Evolutionary conservation across 1,140 invertebrate species (phyloP), one percentile per base, ranked within the genome.

Genomic region (Aphidius gifuensis): DNA sequence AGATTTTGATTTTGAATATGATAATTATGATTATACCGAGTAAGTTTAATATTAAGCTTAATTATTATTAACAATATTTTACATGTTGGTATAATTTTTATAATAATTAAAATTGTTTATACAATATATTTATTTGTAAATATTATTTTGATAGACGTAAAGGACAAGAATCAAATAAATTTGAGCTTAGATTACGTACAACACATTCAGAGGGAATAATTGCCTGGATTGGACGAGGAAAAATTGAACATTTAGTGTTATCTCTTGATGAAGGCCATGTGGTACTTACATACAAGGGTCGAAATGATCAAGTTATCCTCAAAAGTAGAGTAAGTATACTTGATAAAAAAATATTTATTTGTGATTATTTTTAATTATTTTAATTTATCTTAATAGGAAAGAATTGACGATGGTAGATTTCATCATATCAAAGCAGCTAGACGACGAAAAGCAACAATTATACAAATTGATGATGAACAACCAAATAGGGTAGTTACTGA

Each of bases 91-190:
- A 2, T 46, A 55, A 43, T 16, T 16, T 16, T 16, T 16, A 16
- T 16, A 16, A 16, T 16, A 16, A 16, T 16, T 16, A 16, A 16
- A 16, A 16, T 16, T 16, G 16, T 16, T 16, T 16, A 16, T 16
- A 16, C 16, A 16, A 16, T 16, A 16, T 16, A 16, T 16, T 16
- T 16, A 16, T 16, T 16, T 16, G 16, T 16, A 16, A 16, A 16
- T 16, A 16, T 16, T 16, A 16, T 16, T 54, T 40, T 39, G 40
- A 55, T 67, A 83, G 80, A 64, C 72, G 76, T 43, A 82, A 83
- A 73, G 84, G 83, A 54, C 86, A 89, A 67, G 80, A 83, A 59
- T 83, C 79, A 46, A 89, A 89, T 71, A 83, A 84, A 65, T 87
- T 88, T 66, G 83, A 86, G 69, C 73, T 90, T 43, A 80, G 79